Evolutionary conservation across 2,113 vertebrate genomes (phyloP), one percentile per base, ranked within the genome.

Genomic region (Symphodus melops): DNA sequence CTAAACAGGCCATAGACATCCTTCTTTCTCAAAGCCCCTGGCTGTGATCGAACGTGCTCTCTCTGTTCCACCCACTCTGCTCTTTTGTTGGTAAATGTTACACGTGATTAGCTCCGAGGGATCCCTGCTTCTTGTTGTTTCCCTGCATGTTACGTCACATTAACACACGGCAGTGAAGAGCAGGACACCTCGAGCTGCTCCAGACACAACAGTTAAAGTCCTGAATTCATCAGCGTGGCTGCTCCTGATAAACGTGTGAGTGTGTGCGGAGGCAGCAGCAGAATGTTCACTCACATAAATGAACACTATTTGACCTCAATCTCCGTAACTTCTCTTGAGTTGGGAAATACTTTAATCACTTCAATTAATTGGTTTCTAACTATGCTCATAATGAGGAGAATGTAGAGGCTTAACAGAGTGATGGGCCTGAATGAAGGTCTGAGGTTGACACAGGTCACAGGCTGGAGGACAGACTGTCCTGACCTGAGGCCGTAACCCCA

Each of bases 221-320:
- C 25, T 59, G 85, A 89, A 88, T 91, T 82, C 90, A 88, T 92
- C 76, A 84, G 71, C 82, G 73, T 72, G 83, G 86, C 82, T 67
- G 37, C 85, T 72, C 88, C 76, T 80, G 84, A 90, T 88, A 79
- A 79, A 92, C 88, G 83, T 91, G 84, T 88, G 70, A 91, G 79
- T 87, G 79, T 79, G 79, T 87, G 79, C 77, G 79, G 82, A 68
- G 73, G 54, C 14, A 17, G 14, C 14, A 8, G 46, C 14, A 51
- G 75, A 83, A 79, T 67, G 89, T 78, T 90, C 74, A 69, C 68
- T 71, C 62, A 80, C 87, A 90, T 88, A 89, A 89, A 92, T 93
- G 84, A 93, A 91, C 89, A 86, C 84, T 66, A 61, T 91, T 91
- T 93, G 91, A 93, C 91, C 91, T 86, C 86, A 92, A 88, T 92